A percentile compares a stretch with the other conserved stretches of the same genome.
Evolutionary conservation across 2,113 vertebrate species (phyloP).

Genomic region (Chinchilla lanigera): DNA sequence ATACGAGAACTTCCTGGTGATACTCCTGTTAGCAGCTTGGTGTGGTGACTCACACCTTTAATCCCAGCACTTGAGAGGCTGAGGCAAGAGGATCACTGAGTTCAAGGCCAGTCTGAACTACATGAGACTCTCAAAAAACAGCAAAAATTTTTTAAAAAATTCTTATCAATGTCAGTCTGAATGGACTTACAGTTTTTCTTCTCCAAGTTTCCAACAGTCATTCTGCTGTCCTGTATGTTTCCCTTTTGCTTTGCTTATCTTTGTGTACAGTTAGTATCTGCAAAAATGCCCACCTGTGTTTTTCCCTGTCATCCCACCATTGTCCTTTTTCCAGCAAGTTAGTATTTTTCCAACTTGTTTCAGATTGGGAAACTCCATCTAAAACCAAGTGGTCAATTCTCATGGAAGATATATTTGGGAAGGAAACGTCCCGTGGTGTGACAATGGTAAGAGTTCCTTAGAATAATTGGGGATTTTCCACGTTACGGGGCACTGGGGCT

Average conservation of each 20-base stretch:
- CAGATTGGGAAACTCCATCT: constrained; percentile 74
- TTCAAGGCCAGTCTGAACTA: not conserved
- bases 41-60: not conserved
- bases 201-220: not conserved
- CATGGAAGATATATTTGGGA: constrained; percentile 74
- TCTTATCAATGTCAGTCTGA: not conserved
- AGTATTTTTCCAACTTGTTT: constrained; percentile 51
- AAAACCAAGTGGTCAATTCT: constrained; percentile 74
- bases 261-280: not conserved
- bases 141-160: too few species aligned
- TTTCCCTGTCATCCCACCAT: not conserved
- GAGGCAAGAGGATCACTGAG: not conserved
- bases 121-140: not conserved
- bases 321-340: not conserved
- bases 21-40: not conserved
- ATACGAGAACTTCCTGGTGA: not conserved
- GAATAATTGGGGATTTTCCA: not conserved
- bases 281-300: not conserved
- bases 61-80: not conserved
- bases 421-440: constrained; percentile 7
- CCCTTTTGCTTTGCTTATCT: not conserved
- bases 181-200: not conserved
- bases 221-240: not conserved
- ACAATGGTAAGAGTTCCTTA: constrained; percentile 63
- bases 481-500: not conserved